These are phyloP conservation scores for Polyploca ridens DNA, from an alignment of 2,888 invertebrate genomes.

Conservation along the genomic window DNA sequence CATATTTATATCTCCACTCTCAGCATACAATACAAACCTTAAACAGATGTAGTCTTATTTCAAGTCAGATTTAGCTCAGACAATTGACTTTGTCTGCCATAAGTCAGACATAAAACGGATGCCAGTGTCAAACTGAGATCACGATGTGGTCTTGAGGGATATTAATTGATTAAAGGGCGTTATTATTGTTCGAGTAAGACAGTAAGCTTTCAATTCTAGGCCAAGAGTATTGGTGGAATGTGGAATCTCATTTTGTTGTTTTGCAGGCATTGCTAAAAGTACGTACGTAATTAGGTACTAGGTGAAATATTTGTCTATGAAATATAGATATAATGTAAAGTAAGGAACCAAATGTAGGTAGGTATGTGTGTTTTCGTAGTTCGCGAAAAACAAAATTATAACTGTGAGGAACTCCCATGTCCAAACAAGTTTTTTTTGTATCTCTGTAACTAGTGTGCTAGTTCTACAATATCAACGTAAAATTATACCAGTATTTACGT, in stretches of 20 bases:
- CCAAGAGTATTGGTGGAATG: constrained; percentile 25
- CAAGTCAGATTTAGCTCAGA: constrained; percentile 69
- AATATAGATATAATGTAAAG: too few relatives aligned
- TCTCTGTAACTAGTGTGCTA: too few relatives aligned
- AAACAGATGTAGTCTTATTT: constrained; percentile 53
- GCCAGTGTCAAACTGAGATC: constrained; percentile 63
- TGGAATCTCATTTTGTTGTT: constrained; percentile 16
- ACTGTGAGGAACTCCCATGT: too few relatives aligned
- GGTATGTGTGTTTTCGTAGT: too few relatives aligned
- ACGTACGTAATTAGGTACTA: too few relatives aligned
- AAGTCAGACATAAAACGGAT: constrained; percentile 79
- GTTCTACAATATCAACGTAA: too few relatives aligned
- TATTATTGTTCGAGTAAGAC: constrained; percentile 36
- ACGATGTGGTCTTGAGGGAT: constrained; percentile 59
- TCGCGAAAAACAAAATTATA: too few relatives aligned
- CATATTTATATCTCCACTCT: constrained; percentile 11
- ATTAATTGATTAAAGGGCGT: constrained; percentile 67
- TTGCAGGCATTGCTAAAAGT: background rate
- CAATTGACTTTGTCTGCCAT: constrained; percentile 76
- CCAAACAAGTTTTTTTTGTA: too few relatives aligned
- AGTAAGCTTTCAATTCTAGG: constrained; percentile 34
- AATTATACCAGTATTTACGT: too few relatives aligned
- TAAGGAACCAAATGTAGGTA: too few relatives aligned
- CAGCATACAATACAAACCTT: constrained; percentile 15
- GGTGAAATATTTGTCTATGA: too few relatives aligned